Evolutionary conservation across 2,797 vertebrate species (phyloP), one percentile per base, ranked within the genome.

Genomic region (Acanthurus leucopareius): DNA sequence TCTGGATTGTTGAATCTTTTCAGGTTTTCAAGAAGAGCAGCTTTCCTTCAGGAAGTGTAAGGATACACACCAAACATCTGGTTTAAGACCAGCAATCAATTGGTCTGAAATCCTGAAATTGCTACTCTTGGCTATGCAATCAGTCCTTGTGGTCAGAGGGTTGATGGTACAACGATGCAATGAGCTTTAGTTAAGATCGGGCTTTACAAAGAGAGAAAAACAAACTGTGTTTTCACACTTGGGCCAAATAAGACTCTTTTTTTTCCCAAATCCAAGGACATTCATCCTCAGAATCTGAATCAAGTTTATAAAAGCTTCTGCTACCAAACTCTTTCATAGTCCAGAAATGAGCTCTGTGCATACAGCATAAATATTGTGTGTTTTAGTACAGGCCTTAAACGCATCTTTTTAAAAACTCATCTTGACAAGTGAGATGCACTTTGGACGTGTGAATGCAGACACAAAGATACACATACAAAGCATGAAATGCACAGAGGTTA

Each of bases 21-120:
- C 62, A 32, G 32, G 32, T 32, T 32, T 32, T 32, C 32, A 32
- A 77, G 16, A 57, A 40, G 54, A 69, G 32, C 67, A 70, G 80
- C 48, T 78, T 80, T 75, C 45, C 60, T n/a, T 61, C 45, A 66
- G 73, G 86, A 84, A 77, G 73, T 61, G 48, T 85, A 63, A 15
- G 61, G 53, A 77, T 49, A 61, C 58, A 79, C 69, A 79, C 60
- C 38, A 56, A 88, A 87, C 86, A 91, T 91, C 84, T 83, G 84
- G 83, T 86, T 89, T 81, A 73, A 74, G 63, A 82, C 60, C 49
- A 3, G 82, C 82, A 86, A 86, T 92, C 84, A 90, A 86, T 89
- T 83, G 86, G 83, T 82, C 77, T 20, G 52, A 89, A 91, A 91
- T 92, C 92, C 91, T 79, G 74, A 88, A 93, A 92, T 92, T 90